Evolutionary conservation across 2,888 invertebrate genomes (phyloP), one percentile per base, ranked within the genome.

Genomic region (Plagiodera versicolora): DNA sequence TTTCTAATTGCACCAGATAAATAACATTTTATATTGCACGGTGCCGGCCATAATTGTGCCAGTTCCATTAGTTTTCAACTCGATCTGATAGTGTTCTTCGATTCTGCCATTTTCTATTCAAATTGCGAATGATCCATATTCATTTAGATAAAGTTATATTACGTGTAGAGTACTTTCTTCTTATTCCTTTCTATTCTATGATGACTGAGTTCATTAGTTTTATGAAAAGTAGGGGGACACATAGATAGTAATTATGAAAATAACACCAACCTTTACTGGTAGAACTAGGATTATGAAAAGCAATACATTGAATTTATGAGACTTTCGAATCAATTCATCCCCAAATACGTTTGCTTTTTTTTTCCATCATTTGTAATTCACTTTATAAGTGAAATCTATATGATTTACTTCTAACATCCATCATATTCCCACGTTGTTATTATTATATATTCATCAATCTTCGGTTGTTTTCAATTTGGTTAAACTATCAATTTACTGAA

Each of bases 111-210:
- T 52, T 58, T 51, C 14, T 58, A 52, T 58, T 45, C 35, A 52
- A 58, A 58, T 46, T 46, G 19, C 28, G 35, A 46, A 47, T 20
- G 46, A 58, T 58, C 32, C 58, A 58, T 58, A 58, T 58, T 58
- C 58, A 58, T 58, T 52, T 44, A 50, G 58, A 28, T 50, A 51
- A 46, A 58, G 47, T 14, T 39, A 39, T 39, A 39, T 14, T 32
- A 32, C 32, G 44, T 45, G 50, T 32, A 16, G 9, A n/a, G 30
- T 32, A 19, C 10, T 51, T 30, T 51, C 32, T 51, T 32, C 32
- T 32, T 32, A 32, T 32, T 32, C 11, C 32, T 6, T 10, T 32
- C 32, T 11, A 32, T 32, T 11, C 44, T 48, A 4, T 46, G 46
- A 30, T 46, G 54, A 18, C 46, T 24, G 28, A 32, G 53, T 53